These are phyloP conservation scores for Eupsilia transversa DNA, from an alignment of 2,888 invertebrate genomes.

Conservation along the genomic window DNA sequence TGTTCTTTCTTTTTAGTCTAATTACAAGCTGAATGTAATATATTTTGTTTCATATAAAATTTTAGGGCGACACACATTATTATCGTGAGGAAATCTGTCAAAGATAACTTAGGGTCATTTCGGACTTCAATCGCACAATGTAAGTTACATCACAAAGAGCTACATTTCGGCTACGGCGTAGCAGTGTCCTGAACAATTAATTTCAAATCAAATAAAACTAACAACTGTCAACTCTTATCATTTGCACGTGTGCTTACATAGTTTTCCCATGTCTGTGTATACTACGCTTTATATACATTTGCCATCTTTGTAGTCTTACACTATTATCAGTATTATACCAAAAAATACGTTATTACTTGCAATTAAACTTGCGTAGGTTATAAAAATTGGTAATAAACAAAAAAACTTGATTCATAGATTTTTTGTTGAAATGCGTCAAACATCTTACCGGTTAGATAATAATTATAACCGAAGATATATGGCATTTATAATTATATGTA, in stretches of 20 bases:
- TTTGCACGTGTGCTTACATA: constrained; percentile 28
- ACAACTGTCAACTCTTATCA: constrained; percentile 28
- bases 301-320: background rate
- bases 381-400: constrained; percentile 6
- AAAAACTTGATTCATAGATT: constrained; percentile 36
- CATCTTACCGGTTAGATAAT: constrained; percentile 18
- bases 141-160: background rate
- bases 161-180: background rate
- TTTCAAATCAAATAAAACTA: constrained; percentile 4
- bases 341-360: background rate
- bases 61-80: background rate
- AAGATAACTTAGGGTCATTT: background rate
- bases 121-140: background rate
- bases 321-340: constrained; percentile 19
- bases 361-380: constrained; percentile 20
- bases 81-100: background rate
- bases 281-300: background rate
- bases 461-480: constrained; percentile 24
- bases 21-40: background rate
- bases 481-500: constrained; percentile 5
- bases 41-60: background rate
- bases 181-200: background rate
- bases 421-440: constrained; percentile 54
- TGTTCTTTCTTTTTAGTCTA: background rate
- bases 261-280: constrained; percentile 1